phyloP scores from a whole-genome alignment of 2,113 vertebrate genomes.

The Prinia subflava region DNA sequence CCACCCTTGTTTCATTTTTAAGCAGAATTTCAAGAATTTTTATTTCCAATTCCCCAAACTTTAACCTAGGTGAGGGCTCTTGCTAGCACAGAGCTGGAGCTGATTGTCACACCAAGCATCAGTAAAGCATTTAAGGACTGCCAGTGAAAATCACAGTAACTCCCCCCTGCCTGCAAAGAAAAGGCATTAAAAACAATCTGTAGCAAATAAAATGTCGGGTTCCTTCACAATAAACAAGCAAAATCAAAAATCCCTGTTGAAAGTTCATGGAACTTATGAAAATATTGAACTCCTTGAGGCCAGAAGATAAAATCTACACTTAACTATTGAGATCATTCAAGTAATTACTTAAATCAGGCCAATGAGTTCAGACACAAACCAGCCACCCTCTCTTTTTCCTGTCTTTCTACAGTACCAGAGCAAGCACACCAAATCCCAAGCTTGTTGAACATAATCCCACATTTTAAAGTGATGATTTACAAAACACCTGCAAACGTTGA shows the following conservation, averaged over 20 bases:
- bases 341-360: neutral
- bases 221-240: neutral
- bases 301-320: neutral
- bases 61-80: neutral
- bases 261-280: neutral
- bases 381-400: neutral
- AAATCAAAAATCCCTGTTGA: neutral
- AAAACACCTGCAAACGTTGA: neutral
- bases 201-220: neutral
- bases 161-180: neutral
- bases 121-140: neutral
- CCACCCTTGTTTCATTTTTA: neutral
- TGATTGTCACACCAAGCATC: neutral
- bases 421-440: rapidly evolving
- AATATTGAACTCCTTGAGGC: neutral
- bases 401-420: neutral
- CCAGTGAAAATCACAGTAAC: neutral
- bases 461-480: neutral
- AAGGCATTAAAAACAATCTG: neutral
- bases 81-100: neutral
- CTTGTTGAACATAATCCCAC: neutral
- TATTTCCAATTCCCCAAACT: neutral
- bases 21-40: neutral
- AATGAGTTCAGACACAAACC: neutral
- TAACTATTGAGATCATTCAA: neutral